These are phyloP conservation scores for Nebria ingens DNA, from an alignment of 1,140 invertebrate genomes.

Conservation along the genomic window DNA sequence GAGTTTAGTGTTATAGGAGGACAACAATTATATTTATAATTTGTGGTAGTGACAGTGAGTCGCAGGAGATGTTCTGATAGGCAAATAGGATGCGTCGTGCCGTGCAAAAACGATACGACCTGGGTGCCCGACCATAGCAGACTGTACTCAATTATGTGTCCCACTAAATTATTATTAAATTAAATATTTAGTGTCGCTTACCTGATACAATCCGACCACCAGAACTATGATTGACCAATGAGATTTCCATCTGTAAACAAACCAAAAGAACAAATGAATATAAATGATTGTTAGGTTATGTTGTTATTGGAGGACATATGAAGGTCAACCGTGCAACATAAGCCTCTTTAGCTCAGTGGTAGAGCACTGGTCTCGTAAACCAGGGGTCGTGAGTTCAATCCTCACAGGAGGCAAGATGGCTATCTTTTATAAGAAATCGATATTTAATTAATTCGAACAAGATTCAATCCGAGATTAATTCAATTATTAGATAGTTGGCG, in stretches of 20 bases:
- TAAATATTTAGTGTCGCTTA: neutral
- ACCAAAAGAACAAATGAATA: neutral
- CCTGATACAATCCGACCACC: neutral
- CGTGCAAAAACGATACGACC: neutral
- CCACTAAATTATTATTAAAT: neutral
- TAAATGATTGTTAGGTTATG: too few species aligned
- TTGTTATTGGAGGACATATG: too few species aligned
- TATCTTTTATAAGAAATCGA: too few species aligned
- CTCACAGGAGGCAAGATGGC: constrained; percentile 63
- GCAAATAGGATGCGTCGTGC: constrained; percentile 4
- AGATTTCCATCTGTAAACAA: constrained; percentile 3
- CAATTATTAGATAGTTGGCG: too few species aligned
- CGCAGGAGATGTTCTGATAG: constrained; percentile 1
- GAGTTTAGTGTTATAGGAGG: neutral
- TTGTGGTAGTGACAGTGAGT: neutral
- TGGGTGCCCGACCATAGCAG: neutral
- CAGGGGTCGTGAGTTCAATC: constrained; percentile 87
- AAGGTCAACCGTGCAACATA: neutral
- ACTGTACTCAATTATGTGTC: neutral
- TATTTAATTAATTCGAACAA: too few species aligned
- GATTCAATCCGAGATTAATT: too few species aligned
- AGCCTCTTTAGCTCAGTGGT: constrained; percentile 87
- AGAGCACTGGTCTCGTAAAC: constrained; percentile 92
- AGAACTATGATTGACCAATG: neutral
- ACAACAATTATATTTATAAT: neutral